phyloP scores from a whole-genome alignment of 2,888 invertebrate species.

The Gastrophysa polygoni region DNA sequence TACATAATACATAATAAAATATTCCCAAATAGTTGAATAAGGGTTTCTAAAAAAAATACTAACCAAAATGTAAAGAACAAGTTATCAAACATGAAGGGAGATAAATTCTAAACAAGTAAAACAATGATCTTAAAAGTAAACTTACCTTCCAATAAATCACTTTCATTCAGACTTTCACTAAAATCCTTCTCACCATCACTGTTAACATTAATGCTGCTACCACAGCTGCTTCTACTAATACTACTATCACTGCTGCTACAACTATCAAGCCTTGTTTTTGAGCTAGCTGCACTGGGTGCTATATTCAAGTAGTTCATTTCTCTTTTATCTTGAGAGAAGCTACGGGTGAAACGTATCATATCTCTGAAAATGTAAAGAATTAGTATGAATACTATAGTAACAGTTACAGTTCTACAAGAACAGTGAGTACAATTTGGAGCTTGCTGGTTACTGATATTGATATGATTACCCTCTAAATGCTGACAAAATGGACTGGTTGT shows the following conservation, averaged over 20 bases:
- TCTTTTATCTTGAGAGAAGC: slow-evolving; percentile 16
- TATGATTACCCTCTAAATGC: slow-evolving; percentile 17
- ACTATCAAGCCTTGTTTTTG: slow-evolving; percentile 22
- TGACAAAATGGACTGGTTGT: slow-evolving; percentile 1
- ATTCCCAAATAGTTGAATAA: too few relatives aligned
- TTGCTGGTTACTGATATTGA: too few relatives aligned
- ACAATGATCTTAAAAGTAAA: too few relatives aligned
- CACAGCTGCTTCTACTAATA: neutral
- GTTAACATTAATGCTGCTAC: neutral
- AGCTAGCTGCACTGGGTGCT: neutral
- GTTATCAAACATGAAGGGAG: too few relatives aligned
- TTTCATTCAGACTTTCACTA: neutral
- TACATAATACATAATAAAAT: too few relatives aligned
- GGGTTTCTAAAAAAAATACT: too few relatives aligned
- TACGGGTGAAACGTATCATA: slow-evolving; percentile 11
- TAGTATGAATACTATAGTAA: too few relatives aligned
- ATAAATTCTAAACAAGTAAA: too few relatives aligned
- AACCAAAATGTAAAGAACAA: too few relatives aligned
- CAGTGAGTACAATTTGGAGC: too few relatives aligned
- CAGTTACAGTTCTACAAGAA: too few relatives aligned
- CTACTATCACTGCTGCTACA: slow-evolving; percentile 21
- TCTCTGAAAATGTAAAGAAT: slow-evolving; percentile 20
- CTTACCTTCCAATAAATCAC: neutral
- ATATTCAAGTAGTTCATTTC: slow-evolving; percentile 19
- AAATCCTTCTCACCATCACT: neutral